Percentiles rank a stretch among this genome's conserved stretches.
Conservation (phyloP, 2,113 vertebrate genomes). For the Camarhynchus parvulus region DNA sequence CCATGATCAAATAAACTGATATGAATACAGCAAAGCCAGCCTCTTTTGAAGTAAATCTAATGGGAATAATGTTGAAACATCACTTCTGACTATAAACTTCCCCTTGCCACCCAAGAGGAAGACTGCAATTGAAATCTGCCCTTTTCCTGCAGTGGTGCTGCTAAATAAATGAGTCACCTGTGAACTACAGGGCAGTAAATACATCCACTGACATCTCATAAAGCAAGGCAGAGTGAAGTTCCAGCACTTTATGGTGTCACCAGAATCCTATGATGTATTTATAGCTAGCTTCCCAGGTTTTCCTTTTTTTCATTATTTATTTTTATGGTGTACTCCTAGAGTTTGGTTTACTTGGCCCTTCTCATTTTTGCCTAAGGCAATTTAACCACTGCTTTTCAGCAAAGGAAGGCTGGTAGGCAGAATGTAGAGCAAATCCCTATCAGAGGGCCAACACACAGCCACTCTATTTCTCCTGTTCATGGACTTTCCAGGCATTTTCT, state of each 20-base stretch:
- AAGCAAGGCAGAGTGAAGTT: conserved; percentile 67
- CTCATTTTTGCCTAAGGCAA: background rate
- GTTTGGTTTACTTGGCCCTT: conserved; percentile 14
- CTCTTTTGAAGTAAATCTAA: background rate
- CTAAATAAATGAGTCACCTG: conserved; percentile 71
- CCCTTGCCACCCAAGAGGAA: conserved; percentile 13
- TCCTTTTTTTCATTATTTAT: conserved; percentile 20
- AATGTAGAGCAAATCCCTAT: background rate
- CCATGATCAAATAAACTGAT: background rate
- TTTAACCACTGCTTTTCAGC: background rate
- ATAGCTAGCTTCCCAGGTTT: conserved; percentile 44
- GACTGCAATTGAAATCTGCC: conserved; percentile 61
- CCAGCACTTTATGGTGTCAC: conserved; percentile 65
- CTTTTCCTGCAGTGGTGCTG: conserved; percentile 48
- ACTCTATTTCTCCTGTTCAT: background rate
- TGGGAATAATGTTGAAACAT: conserved; percentile 16
- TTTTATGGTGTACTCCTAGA: conserved; percentile 44
- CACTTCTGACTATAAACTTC: conserved; percentile 24
- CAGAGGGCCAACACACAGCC: background rate
- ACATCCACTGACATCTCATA: conserved; percentile 71
- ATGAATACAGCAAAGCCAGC: background rate
- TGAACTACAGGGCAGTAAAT: conserved; percentile 74
- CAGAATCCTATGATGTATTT: conserved; percentile 70
- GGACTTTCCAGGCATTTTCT: background rate
- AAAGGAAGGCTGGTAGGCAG: background rate